Evolutionary conservation across 2,888 invertebrate species (phyloP).

Genomic region (Tenodera sinensis): DNA sequence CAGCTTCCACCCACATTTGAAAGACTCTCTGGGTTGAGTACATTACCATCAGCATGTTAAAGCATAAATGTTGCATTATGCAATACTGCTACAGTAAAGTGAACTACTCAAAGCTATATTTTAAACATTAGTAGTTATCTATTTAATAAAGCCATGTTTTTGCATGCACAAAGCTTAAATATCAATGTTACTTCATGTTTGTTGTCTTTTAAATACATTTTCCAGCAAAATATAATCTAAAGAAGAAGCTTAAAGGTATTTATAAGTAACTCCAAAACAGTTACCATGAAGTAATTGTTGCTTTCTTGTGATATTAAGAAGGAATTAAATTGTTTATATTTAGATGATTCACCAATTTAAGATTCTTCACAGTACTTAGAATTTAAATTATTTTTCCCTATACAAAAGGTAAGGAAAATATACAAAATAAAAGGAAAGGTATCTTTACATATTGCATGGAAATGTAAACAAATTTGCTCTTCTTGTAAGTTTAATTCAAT

Average conservation of each 20-base stretch:
- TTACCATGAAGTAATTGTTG: too few relatives aligned
- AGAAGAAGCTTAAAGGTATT: too few relatives aligned
- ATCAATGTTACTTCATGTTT: not conserved
- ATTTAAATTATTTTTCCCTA: not conserved
- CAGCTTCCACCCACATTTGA: not conserved
- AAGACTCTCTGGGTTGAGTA: not conserved
- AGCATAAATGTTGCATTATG: not conserved
- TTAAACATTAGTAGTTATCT: not conserved
- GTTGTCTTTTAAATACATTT: not conserved
- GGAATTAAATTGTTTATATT: not conserved
- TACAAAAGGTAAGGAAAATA: not conserved
- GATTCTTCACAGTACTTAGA: not conserved
- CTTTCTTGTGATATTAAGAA: not conserved
- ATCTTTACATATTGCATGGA: not conserved
- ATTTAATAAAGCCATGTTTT: not conserved
- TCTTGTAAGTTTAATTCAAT: not conserved
- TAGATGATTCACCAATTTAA: not conserved
- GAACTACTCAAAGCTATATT: not conserved
- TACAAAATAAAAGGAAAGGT: not conserved
- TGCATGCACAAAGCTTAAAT: not conserved
- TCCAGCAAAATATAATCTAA: not conserved
- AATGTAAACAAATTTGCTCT: not conserved
- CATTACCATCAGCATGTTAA: not conserved
- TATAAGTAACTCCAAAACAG: too few relatives aligned
- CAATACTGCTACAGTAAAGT: not conserved